Base-by-base conservation (phyloP, 2,113 vertebrate genomes). In the Amphiprion percula region DNA sequence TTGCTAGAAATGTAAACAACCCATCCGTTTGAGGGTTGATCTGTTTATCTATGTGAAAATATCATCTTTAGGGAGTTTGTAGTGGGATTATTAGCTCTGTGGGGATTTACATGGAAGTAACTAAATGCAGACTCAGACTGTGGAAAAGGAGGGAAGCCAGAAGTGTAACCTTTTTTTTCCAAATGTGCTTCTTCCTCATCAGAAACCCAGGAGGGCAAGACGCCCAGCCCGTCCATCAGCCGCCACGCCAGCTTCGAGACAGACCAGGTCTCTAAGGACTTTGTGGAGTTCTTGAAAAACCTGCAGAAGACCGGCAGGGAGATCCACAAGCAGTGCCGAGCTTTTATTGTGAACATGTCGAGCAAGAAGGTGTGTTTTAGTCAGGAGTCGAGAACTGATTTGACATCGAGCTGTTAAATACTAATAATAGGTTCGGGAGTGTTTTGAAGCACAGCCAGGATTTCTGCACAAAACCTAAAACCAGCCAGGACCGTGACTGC, bases 221-320 rank as follows among this genome's bases (percentile, higher is more conserved):
- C 96, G 3, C 92, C 97, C 71, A 98, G 98, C 86, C 98, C 97
- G 2, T 97, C 97, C 47, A 94, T 97, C 46, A 96, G 94, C 90
- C 96, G 97, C 67, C 97, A 97, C 52, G 93, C 94, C 64, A 98
- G 97, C 92, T 90, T 98, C 0, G 98, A 99, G 75, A 97, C 97
- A 0, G 97, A 99, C 62, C 91, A 96, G 11, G 97, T 96, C 21
- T 97, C 97, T 75, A 96, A 94, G 90, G 98, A 99, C 67, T 99
- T 99, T 75, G 81, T 95, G 53, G 98, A 99, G 14, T 99, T 98
- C 90, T 91, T 99, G 84, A 99, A 97, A 93, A 94, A 93, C 0
- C 95, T 96, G 52, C 96, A 97, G 49, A 98, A 97, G 78, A 94
- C 96, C 0, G 98, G 97, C 33, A 94, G 97, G 68, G 98, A 99